These are phyloP conservation scores for Tychaedon coryphoeus DNA, from an alignment of 2,113 vertebrate genomes.

Conservation along the genomic window DNA sequence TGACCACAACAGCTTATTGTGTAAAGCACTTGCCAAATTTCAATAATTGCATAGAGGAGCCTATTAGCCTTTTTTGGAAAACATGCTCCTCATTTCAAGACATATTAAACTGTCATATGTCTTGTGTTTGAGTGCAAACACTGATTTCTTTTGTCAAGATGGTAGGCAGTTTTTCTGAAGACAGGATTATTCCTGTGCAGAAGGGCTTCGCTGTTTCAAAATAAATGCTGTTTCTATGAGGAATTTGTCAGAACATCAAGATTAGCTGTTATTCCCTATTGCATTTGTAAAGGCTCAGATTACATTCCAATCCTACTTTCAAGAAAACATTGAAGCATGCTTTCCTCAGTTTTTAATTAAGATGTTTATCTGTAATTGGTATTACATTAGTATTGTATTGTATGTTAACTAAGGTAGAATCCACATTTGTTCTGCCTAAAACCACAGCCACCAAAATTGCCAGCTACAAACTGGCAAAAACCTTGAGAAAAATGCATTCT, in stretches of 20 bases:
- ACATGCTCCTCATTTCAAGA: not conserved
- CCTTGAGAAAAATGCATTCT: not conserved
- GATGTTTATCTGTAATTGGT: slow-evolving; percentile 53
- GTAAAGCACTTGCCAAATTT: not conserved
- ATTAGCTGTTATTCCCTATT: not conserved
- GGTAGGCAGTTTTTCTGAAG: not conserved
- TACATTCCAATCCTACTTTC: slow-evolving; percentile 28
- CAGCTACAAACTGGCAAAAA: not conserved
- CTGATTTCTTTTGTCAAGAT: slow-evolving; percentile 21
- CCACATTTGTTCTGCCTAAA: not conserved
- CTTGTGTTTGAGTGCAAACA: slow-evolving; percentile 8
- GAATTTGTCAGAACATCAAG: slow-evolving; percentile 4
- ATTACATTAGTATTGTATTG: not conserved
- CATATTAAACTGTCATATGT: not conserved
- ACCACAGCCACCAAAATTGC: not conserved
- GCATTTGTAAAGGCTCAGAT: slow-evolving; percentile 7
- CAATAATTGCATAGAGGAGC: not conserved
- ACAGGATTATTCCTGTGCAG: not conserved
- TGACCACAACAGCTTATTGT: not conserved
- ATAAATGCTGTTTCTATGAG: not conserved
- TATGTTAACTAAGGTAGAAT: not conserved
- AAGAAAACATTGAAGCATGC: slow-evolving; percentile 22
- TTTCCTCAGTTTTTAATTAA: slow-evolving; percentile 63
- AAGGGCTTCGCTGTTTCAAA: not conserved
- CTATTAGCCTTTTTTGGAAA: not conserved